These are phyloP conservation scores for Himalopsyche anomala DNA, from an alignment of 2,888 invertebrate species.

Conservation along the genomic window DNA sequence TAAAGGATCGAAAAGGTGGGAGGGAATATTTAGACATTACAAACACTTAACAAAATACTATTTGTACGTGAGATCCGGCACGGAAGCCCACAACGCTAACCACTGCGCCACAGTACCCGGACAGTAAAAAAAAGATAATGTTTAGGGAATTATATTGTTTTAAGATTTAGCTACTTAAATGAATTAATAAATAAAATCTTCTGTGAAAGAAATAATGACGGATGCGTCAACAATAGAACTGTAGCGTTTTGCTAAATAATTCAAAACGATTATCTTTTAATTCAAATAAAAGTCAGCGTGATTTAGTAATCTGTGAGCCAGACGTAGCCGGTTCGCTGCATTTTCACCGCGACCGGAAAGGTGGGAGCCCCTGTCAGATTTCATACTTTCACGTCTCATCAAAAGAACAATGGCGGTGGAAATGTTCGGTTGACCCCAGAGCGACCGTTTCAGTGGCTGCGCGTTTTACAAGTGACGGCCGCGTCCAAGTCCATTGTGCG, in stretches of 20 bases:
- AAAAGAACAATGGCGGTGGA: conserved; percentile 50
- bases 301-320: conserved; percentile 27
- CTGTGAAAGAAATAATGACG: too few species aligned
- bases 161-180: too few species aligned
- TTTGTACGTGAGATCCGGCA: too few species aligned
- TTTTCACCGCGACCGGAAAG: conserved; percentile 20
- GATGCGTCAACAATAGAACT: too few species aligned
- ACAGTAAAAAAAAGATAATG: too few species aligned
- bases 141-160: too few species aligned
- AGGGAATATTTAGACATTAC: too few species aligned
- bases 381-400: conserved; percentile 48
- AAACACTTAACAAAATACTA: too few species aligned
- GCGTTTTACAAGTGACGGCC: conserved; percentile 37
- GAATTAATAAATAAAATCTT: too few species aligned
- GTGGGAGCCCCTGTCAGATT: conserved; percentile 23
- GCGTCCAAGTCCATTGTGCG: conserved; percentile 32
- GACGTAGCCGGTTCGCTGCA: background rate
- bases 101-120: too few species aligned
- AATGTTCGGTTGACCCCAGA: conserved; percentile 50
- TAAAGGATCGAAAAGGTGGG: too few species aligned
- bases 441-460: conserved; percentile 6
- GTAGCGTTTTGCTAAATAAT: background rate
- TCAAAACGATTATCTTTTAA: background rate
- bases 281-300: background rate
- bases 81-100: too few species aligned